Base-by-base conservation (phyloP, 2,888 invertebrate genomes). In the Zelleria hepariella region DNA sequence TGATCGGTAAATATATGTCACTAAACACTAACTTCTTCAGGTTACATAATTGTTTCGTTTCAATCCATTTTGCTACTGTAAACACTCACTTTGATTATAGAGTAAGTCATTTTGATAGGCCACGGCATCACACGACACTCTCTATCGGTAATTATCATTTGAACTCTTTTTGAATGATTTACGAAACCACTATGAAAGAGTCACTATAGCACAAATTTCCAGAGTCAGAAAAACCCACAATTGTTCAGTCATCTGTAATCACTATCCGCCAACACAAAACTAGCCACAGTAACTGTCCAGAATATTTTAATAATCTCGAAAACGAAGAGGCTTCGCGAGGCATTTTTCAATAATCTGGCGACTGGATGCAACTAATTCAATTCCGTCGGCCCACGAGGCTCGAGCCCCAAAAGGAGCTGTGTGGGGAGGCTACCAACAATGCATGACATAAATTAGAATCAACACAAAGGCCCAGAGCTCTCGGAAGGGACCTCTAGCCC, bases 391-490 rank as follows among this genome's bases (percentile, higher is more conserved):
- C 68, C 77, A 66, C 72, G 74, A 74, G 73, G 72, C 75, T 78
- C 69, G 72, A 78, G 80, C 77, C 86, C 79, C 71, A 75, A 74
- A 78, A 82, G 82, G 82, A 84, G 82, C 79, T 77, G 79, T 81
- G 85, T 82, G 84, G 86, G 83, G 86, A 81, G 84, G 79, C 83
- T 75, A 75, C 77, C 73, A 78, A 86, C 86, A 86, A 87, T 86
- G 77, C 86, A 81, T 78, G 78, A 87, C 86, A 87, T 88, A 88
- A 87, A 87, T 88, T 87, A 87, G 85, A 86, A 81, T 78, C 82
- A 78, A 82, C 82, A 88, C 85, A 87, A 88, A 86, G 82, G 86
- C 73, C 71, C 74, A 64, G 74, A 74, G 76, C 84, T 85, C 86
- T 84, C 79, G 79, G 83, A 85, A 86, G 85, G 87, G 85, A 84